phyloP scores from a whole-genome alignment of 2,113 vertebrate species.

The Mugil cephalus region DNA sequence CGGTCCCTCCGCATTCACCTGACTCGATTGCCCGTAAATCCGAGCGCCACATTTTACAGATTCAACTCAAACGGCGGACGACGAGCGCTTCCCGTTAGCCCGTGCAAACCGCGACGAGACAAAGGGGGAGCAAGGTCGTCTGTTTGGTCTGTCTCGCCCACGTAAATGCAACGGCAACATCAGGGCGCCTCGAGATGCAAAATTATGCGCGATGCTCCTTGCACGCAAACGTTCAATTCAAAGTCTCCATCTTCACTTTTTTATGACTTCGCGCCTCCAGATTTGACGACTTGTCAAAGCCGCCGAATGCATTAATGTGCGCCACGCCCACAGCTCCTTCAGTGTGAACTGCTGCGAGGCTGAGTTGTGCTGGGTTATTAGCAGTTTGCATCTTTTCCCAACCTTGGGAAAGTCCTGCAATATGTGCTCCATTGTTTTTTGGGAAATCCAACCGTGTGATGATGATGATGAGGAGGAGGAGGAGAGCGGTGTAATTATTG shows the following conservation, averaged over 20 bases:
- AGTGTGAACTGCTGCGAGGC: constrained; percentile 41
- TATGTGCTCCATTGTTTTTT: too few relatives aligned
- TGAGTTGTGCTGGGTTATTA: too few relatives aligned
- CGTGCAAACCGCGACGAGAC: constrained; percentile 24
- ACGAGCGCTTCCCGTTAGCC: constrained; percentile 5
- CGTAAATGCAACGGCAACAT: constrained; percentile 26
- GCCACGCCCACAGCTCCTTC: constrained; percentile 42
- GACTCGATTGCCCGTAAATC: constrained; percentile 16
- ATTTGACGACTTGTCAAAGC: constrained; percentile 55
- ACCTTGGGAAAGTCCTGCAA: too few relatives aligned
- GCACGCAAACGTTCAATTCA: constrained; percentile 45
- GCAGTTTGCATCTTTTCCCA: too few relatives aligned
- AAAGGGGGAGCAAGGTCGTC: constrained; percentile 15
- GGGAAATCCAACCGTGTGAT: neutral
- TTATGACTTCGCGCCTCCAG: too few relatives aligned
- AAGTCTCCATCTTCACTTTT: too few relatives aligned
- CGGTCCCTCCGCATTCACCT: constrained; percentile 21
- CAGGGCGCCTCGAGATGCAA: constrained; percentile 42
- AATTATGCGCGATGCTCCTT: constrained; percentile 68
- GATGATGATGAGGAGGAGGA: neutral
- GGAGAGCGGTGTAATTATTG: neutral
- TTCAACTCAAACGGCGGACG: neutral
- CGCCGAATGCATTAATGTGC: constrained; percentile 41
- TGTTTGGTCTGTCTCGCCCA: constrained; percentile 40
- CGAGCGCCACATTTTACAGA: constrained; percentile 6